Evolutionary conservation across 2,888 invertebrate genomes (phyloP), one percentile per base, ranked within the genome.

Genomic region (Atrina japonica): DNA sequence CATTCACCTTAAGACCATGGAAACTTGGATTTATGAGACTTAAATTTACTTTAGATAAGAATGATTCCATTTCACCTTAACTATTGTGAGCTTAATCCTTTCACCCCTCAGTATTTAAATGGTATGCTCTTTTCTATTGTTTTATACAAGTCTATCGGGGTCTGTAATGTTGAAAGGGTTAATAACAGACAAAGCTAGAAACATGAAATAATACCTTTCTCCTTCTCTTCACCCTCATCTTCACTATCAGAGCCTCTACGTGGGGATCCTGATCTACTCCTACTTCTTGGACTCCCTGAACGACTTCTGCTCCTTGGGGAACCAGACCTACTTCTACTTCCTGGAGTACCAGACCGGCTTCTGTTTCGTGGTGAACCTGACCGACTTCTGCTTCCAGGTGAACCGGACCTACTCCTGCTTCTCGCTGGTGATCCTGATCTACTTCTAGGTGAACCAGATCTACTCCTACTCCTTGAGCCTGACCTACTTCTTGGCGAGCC

Each of bases 281-380:
- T 71, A 29, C 71, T 70, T 5, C 71, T 71, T 25, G 81, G 79
- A 30, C 76, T 78, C 1, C 67, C 75, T 45, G 55, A 52, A 16
- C 64, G 45, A 35, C 75, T 77, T 64, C 70, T 66, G 27, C 61
- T 58, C 16, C 14, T 16, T 11, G 72, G 58, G n/a, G 76, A 72
- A n/a, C 72, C 61, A 25, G 74, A 73, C n/a, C 73, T 58, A 30
- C 66, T 64, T n/a, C n/a, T n/a, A n/a, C 55, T 75, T 70, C 61
- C 66, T 47, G 61, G 61, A 14, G 75, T 71, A n/a, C 29, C 61
- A 45, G 66, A 58, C 3, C 65, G 60, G 70, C 67, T 68, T 16
- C 72, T 71, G 25, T 70, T 70, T 5, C 71, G 72, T 25, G 81
- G 79, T 27, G 77, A 78, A 2, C 67, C 75, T 45, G 55, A 52